A percentile compares a stretch with the other conserved stretches of the same genome.
Conservation (phyloP, 1,140 invertebrate genomes). For the Holcopasites calliopsidis region DNA sequence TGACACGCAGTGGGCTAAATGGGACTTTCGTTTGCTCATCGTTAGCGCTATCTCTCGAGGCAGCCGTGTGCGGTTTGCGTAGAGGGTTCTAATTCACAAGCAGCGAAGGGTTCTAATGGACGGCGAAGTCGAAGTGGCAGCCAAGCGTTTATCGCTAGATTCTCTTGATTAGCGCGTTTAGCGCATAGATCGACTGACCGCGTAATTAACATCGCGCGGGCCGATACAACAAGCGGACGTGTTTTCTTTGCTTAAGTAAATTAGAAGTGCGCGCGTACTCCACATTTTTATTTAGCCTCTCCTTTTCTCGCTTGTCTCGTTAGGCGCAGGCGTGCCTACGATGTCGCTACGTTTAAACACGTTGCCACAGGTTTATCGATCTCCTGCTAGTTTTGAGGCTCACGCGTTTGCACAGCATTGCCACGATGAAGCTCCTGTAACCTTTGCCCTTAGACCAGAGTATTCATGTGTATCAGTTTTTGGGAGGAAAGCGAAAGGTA, state of each 20-base stretch:
- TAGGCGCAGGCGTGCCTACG: conserved; percentile 55
- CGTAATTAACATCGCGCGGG: conserved; percentile 60
- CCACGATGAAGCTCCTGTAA: not conserved
- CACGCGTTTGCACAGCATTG: not conserved
- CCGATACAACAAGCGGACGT: conserved; percentile 53
- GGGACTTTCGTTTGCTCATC: conserved; percentile 47
- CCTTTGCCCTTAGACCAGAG: conserved; percentile 9
- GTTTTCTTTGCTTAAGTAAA: conserved; percentile 59
- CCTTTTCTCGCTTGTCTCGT: conserved; percentile 39
- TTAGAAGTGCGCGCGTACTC: conserved; percentile 52
- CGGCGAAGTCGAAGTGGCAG: conserved; percentile 33
- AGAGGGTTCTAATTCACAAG: conserved; percentile 34
- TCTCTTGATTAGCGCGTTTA: conserved; percentile 65
- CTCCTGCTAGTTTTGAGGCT: conserved; percentile 30
- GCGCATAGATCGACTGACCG: conserved; percentile 59
- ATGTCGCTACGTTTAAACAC: conserved; percentile 24
- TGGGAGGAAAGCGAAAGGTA: too few relatives aligned
- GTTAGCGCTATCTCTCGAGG: conserved; percentile 46
- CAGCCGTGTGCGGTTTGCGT: conserved; percentile 37
- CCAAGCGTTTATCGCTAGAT: conserved; percentile 51
- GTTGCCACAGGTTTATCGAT: conserved; percentile 56
- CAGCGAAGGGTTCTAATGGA: conserved; percentile 53
- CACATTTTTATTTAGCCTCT: conserved; percentile 1
- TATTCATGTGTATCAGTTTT: not conserved
- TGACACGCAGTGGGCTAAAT: too few relatives aligned